Conservation (phyloP, 2,113 vertebrate genomes). For the Corvus hawaiiensis region DNA sequence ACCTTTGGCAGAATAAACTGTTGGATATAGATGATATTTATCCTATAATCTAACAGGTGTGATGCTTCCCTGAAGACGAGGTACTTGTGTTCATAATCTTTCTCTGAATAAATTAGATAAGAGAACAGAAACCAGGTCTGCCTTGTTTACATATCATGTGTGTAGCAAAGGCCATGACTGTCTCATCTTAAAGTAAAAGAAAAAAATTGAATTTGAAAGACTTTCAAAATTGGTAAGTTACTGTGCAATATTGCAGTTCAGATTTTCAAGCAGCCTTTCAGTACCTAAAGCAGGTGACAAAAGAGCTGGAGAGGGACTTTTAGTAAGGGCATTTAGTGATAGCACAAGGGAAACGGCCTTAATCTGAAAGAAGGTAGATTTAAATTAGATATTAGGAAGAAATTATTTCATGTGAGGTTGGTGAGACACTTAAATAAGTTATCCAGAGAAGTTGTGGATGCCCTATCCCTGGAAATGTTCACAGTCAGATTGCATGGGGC, state of each 20-base stretch:
- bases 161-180: not conserved
- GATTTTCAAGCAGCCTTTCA: not conserved
- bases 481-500: not conserved
- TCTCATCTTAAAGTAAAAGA: not conserved
- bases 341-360: not conserved
- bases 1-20: not conserved
- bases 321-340: not conserved
- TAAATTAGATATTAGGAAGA: not conserved
- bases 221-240: not conserved
- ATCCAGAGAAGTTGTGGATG: not conserved
- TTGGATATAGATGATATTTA: not conserved
- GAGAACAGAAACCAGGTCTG: not conserved
- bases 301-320: not conserved
- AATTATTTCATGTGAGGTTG: not conserved
- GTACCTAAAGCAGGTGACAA: not conserved
- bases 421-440: no score
- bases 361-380: not conserved
- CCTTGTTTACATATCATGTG: not conserved
- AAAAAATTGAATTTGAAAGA: not conserved
- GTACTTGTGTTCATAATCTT: not conserved
- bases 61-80: not conserved
- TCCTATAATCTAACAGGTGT: not conserved
- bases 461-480: not conserved
- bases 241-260: not conserved
- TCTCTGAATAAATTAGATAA: not conserved